A percentile compares a stretch with the other conserved stretches of the same genome.
Evolutionary conservation across 2,797 vertebrate genomes (phyloP).

Genomic region (Enteromius radiatus): DNA sequence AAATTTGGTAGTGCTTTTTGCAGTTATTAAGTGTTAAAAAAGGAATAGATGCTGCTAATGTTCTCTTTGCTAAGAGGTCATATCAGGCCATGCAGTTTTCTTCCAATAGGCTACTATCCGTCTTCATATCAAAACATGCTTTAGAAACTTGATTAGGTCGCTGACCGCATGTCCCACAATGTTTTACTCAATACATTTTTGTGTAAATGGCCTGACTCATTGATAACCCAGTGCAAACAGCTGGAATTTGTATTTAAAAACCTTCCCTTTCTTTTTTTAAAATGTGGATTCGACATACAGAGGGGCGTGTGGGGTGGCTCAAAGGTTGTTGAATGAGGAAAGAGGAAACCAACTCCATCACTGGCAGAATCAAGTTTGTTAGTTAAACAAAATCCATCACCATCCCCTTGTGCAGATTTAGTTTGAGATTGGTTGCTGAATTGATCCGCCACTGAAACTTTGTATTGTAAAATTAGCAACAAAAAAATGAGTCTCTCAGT

Average conservation of each 20-base stretch:
- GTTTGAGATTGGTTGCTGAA: not conserved
- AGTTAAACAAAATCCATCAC: not conserved
- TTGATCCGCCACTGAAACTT: not conserved
- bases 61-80: not conserved
- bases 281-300: not conserved
- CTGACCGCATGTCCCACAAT: slow-evolving; percentile 55
- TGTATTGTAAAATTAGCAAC: not conserved
- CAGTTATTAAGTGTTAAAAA: not conserved
- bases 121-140: slow-evolving; percentile 22
- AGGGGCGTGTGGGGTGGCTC: not conserved
- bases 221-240: slow-evolving; percentile 31
- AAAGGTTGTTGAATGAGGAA: not conserved
- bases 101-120: slow-evolving; percentile 3
- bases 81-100: slow-evolving; percentile 2
- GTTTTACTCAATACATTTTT: slow-evolving; percentile 62
- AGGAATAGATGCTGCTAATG: not conserved
- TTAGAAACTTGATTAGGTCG: slow-evolving; percentile 45
- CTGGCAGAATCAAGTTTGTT: not conserved
- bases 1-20: not conserved
- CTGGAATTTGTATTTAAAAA: slow-evolving; percentile 41
- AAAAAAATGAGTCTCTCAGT: not conserved
- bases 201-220: slow-evolving; percentile 35
- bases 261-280: not conserved
- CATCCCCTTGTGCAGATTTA: not conserved
- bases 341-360: not conserved